Percentiles rank a stretch among this genome's conserved stretches.
Conservation (phyloP, 2,888 invertebrate genomes). For the Thymelicus acteon region DNA sequence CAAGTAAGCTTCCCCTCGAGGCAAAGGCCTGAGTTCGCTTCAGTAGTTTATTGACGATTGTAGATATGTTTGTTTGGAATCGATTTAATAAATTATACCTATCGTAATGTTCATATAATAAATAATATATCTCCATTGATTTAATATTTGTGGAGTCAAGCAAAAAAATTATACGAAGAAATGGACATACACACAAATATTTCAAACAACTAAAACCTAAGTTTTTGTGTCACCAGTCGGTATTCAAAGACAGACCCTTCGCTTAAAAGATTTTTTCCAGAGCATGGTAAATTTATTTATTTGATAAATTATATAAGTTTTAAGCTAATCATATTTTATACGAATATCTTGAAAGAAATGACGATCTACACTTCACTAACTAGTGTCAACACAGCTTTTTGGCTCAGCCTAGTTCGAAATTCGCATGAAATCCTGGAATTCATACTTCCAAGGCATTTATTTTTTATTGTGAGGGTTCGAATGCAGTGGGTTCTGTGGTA, state of each 20-base stretch:
- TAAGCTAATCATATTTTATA: background rate
- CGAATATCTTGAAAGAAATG: background rate
- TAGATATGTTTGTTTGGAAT: constrained; percentile 60
- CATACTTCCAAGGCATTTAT: constrained; percentile 69
- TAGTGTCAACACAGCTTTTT: constrained; percentile 5
- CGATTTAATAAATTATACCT: background rate
- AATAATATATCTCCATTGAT: too few species aligned
- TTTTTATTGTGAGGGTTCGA: constrained; percentile 79
- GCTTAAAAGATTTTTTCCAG: too few species aligned
- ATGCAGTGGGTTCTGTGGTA: constrained; percentile 69
- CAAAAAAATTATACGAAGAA: too few species aligned
- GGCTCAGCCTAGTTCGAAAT: constrained; percentile 16
- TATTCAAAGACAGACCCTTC: too few species aligned
- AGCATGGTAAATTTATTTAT: too few species aligned
- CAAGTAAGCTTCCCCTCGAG: constrained; percentile 49
- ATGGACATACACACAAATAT: too few species aligned
- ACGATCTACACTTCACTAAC: background rate
- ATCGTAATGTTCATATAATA: background rate
- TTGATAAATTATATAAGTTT: background rate
- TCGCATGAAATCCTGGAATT: constrained; percentile 47
- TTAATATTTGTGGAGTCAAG: too few species aligned
- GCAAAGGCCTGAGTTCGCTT: constrained; percentile 46
- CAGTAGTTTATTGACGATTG: constrained; percentile 73
- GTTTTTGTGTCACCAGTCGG: too few species aligned
- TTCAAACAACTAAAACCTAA: too few species aligned